phyloP scores from a whole-genome alignment of 2,797 vertebrate species.

The Saxicola maurus region DNA sequence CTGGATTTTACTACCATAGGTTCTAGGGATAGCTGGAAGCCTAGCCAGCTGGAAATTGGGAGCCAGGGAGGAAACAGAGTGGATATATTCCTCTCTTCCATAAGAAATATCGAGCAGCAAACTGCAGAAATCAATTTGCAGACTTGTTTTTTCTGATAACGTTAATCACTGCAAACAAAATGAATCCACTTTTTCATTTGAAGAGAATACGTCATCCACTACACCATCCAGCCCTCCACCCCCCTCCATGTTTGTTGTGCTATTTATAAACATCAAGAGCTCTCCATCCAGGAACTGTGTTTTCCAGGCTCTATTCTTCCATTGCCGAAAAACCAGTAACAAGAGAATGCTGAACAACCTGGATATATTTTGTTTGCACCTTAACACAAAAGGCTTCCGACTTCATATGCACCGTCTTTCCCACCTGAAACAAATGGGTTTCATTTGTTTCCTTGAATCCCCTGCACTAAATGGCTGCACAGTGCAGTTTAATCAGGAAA shows the following conservation, averaged over 20 bases:
- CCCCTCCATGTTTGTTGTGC: neutral
- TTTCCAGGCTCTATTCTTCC: neutral
- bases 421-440: neutral
- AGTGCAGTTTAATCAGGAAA: neutral
- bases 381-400: neutral
- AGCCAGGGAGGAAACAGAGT: rapidly evolving
- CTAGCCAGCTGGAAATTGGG: neutral
- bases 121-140: neutral
- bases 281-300: neutral
- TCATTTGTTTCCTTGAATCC: neutral
- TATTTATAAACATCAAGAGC: neutral
- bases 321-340: neutral
- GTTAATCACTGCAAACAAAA: neutral
- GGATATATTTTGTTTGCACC: neutral
- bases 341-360: neutral
- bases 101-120: neutral
- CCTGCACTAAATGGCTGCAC: neutral
- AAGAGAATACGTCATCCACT: neutral
- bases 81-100: neutral
- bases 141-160: neutral
- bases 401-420: neutral
- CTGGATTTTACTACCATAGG: neutral
- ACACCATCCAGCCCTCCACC: neutral
- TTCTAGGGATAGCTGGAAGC: neutral
- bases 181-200: neutral